Conservation (phyloP, 2,797 vertebrate genomes). For the Sparus aurata region DNA sequence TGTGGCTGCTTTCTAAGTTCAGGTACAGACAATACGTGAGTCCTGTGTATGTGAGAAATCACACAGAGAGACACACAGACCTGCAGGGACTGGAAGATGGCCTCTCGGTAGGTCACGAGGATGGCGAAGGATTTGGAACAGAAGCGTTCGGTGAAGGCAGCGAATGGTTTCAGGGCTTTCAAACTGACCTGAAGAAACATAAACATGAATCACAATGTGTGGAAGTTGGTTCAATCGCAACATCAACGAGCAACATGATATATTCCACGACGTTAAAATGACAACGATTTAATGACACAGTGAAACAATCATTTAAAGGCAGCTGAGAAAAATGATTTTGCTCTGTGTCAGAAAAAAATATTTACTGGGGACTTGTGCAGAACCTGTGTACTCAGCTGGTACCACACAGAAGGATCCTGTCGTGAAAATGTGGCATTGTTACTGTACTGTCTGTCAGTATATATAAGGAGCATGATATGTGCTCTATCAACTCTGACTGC, state of each 20-base stretch:
- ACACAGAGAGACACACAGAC: slow-evolving; percentile 53
- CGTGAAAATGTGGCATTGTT: background rate
- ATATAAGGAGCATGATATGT: background rate
- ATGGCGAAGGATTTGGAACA: slow-evolving; percentile 70
- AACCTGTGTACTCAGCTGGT: no score
- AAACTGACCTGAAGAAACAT: slow-evolving; percentile 59
- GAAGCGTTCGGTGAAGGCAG: slow-evolving; percentile 74
- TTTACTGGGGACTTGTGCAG: no score
- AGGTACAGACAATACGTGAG: background rate
- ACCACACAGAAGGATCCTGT: no score
- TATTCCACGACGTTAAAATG: no score
- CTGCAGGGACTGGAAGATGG: slow-evolving; percentile 78
- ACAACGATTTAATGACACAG: no score
- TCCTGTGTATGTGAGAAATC: background rate
- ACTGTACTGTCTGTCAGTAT: background rate
- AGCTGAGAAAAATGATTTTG: background rate
- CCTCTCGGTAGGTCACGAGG: slow-evolving; percentile 73
- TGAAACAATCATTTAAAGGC: background rate
- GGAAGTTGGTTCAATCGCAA: no score
- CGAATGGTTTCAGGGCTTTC: slow-evolving; percentile 64
- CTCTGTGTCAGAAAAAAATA: no score
- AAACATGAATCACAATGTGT: background rate
- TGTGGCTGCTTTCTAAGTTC: background rate
- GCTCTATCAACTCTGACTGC: background rate
- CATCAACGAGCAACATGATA: no score